phyloP scores from a whole-genome alignment of 2,113 vertebrate species.

The Lasiurus cinereus region DNA sequence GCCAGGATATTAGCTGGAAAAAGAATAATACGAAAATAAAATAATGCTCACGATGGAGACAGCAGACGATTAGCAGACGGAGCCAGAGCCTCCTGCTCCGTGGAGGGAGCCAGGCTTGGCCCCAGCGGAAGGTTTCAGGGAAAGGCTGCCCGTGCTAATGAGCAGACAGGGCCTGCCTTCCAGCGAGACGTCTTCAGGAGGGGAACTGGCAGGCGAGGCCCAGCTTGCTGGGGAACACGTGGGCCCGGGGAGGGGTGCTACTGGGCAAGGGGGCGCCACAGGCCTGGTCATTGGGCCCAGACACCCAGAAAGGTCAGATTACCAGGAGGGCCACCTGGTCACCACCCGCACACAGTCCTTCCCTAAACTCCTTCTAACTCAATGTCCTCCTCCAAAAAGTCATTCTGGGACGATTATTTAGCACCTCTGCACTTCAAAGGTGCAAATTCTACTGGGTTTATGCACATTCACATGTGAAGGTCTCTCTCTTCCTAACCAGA shows the following conservation, averaged over 20 bases:
- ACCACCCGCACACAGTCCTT: background rate
- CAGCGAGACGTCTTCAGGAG: conserved; percentile 77
- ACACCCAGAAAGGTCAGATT: background rate
- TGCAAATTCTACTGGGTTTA: background rate
- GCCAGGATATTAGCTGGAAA: conserved; percentile 85
- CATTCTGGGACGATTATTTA: background rate
- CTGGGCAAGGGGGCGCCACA: conserved; percentile 15
- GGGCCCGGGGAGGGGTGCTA: background rate
- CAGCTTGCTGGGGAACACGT: background rate
- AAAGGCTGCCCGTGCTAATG: conserved; percentile 78
- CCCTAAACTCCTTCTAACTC: conserved; percentile 7
- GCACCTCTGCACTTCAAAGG: background rate
- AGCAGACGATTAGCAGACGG: conserved; percentile 80
- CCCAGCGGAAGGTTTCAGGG: conserved; percentile 75
- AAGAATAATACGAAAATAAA: conserved; percentile 82
- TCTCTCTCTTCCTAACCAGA: background rate
- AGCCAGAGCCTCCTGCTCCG: conserved; percentile 81
- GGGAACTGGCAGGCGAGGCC: conserved; percentile 66
- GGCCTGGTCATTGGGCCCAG: background rate
- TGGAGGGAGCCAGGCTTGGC: conserved; percentile 82
- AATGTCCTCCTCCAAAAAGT: background rate
- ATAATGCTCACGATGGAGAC: conserved; percentile 77
- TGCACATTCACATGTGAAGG: background rate
- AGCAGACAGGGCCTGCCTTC: conserved; percentile 79
- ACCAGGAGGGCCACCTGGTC: background rate